Evolutionary conservation across 2,113 vertebrate species (phyloP).

Genomic region (Empidonax alnorum): DNA sequence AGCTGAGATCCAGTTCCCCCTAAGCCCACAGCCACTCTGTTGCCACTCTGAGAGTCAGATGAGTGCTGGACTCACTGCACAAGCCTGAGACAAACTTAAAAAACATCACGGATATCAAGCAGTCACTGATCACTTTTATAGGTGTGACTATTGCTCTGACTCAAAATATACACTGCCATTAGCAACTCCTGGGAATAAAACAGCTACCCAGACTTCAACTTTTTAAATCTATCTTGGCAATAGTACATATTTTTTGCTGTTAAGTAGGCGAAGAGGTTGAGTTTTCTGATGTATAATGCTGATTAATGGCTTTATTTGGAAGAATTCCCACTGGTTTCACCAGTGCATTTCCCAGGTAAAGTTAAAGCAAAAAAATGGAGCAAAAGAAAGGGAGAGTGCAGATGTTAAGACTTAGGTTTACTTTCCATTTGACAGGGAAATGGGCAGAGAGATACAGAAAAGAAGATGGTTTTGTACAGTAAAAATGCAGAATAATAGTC

Average conservation of each 20-base stretch:
- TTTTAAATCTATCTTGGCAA: background rate
- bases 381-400: background rate
- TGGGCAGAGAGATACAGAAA: background rate
- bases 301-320: background rate
- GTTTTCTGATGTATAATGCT: background rate
- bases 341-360: background rate
- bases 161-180: background rate
- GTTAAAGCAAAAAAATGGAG: background rate
- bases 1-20: background rate
- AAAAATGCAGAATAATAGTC: background rate
- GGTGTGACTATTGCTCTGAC: background rate
- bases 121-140: background rate
- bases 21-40: fast-evolving
- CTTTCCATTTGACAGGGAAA: background rate
- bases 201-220: background rate
- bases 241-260: background rate
- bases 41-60: background rate
- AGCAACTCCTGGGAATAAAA: constrained; percentile 23
- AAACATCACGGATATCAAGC: background rate
- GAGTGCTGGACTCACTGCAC: background rate
- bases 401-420: background rate
- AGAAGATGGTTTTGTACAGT: background rate
- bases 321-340: background rate
- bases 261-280: background rate
- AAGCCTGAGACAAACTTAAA: background rate